These are phyloP conservation scores for Papilio machaon DNA, from an alignment of 1,140 invertebrate genomes.

Conservation along the genomic window DNA sequence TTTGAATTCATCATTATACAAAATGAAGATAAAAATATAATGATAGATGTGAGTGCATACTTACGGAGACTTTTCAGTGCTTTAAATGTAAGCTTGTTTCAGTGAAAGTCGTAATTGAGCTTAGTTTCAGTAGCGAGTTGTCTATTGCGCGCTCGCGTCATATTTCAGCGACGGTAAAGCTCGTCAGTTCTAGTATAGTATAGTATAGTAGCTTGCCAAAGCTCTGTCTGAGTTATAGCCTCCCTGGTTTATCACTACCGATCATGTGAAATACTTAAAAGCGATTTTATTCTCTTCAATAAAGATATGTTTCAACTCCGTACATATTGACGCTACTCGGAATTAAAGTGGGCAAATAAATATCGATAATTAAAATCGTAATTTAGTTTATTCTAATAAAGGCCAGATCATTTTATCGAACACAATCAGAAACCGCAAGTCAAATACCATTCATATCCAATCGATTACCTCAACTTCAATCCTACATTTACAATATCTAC, in stretches of 20 bases:
- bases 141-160: background rate
- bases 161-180: conserved; percentile 9
- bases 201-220: background rate
- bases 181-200: background rate
- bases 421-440: background rate
- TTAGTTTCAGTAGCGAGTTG: background rate
- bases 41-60: background rate
- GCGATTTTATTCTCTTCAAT: background rate
- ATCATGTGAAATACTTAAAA: background rate
- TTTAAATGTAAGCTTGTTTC: conserved; percentile 12
- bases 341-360: background rate
- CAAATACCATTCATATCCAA: background rate
- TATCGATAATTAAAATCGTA: background rate
- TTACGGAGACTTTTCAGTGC: background rate
- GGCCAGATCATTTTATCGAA: background rate
- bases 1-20: background rate
- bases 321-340: too few relatives aligned
- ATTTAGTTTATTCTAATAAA: background rate
- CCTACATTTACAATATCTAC: background rate
- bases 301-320: too few relatives aligned
- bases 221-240: background rate
- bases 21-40: background rate
- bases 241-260: background rate
- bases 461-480: background rate
- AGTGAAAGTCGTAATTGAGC: conserved; percentile 3